Percentiles rank a stretch among this genome's conserved stretches.
Conservation (phyloP, 2,797 vertebrate genomes). For the Pitangus sulphuratus region DNA sequence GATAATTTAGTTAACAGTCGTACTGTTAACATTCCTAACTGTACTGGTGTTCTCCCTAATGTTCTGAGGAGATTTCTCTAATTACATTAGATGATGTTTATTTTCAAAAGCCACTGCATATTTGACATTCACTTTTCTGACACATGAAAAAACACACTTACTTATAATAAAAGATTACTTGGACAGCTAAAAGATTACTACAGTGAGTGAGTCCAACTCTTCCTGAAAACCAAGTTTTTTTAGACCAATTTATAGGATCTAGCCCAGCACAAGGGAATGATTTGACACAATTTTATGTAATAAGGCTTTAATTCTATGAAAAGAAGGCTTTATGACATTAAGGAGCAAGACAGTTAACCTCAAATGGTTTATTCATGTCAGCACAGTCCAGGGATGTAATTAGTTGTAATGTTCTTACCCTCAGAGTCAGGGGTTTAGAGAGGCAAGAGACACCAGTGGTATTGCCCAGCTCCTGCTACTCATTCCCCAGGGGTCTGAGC, state of each 20-base stretch:
- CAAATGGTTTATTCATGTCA: constrained; percentile 43
- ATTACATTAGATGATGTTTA: background rate
- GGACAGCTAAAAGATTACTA: background rate
- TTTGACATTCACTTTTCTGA: background rate
- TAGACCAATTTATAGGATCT: background rate
- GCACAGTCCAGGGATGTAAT: constrained; percentile 24
- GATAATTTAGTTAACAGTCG: background rate
- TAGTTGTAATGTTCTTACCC: constrained; percentile 33
- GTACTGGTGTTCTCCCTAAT: background rate
- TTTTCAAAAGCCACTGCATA: constrained; percentile 8
- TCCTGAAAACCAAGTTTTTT: background rate
- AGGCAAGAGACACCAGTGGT: background rate
- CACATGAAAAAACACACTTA: background rate
- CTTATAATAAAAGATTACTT: background rate
- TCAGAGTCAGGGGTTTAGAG: background rate
- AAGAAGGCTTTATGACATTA: constrained; percentile 28
- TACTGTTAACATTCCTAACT: background rate
- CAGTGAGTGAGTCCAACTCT: background rate
- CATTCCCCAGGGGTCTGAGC: background rate
- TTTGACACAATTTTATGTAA: constrained; percentile 26
- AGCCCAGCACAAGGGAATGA: background rate
- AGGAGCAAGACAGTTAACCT: constrained; percentile 54
- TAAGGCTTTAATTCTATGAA: constrained; percentile 38
- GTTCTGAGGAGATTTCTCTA: constrained; percentile 1
- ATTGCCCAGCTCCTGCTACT: background rate